Conservation (phyloP, 2,113 vertebrate genomes). For the Xyliphius kryptos region DNA sequence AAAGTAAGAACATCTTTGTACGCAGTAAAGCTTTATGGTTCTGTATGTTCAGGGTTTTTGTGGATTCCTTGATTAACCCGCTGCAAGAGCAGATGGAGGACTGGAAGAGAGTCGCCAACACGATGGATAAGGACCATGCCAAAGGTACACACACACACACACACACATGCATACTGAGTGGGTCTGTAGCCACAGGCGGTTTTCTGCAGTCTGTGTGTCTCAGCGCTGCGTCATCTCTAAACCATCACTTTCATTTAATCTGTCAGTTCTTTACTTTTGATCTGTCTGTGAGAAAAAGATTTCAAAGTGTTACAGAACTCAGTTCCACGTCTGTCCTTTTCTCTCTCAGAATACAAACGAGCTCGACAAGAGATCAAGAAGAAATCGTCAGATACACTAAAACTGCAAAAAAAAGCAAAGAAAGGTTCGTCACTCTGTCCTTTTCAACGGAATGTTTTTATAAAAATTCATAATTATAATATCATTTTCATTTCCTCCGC, state of each 20-base stretch:
- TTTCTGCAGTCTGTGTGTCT: not conserved
- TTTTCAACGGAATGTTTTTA: not conserved
- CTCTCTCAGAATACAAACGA: constrained; percentile 81
- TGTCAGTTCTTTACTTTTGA: not conserved
- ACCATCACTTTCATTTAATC: not conserved
- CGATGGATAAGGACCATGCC: constrained; percentile 91
- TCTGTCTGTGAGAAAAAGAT: not conserved
- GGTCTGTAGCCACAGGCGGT: constrained; percentile 14
- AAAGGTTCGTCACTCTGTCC: constrained; percentile 72
- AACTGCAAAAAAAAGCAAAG: constrained; percentile 94
- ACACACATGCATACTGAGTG: not conserved
- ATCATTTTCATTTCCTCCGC: too few relatives aligned
- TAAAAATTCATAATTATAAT: too few relatives aligned
- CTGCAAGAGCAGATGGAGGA: constrained; percentile 95
- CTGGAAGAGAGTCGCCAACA: constrained; percentile 91
- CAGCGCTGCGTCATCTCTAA: constrained; percentile 4
- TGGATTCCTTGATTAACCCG: constrained; percentile 91
- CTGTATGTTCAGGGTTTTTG: constrained; percentile 68
- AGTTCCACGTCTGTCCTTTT: not conserved
- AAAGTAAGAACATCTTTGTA: not conserved
- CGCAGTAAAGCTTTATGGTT: not conserved
- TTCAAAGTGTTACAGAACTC: not conserved
- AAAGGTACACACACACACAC: constrained; percentile 66
- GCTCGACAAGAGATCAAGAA: constrained; percentile 96
- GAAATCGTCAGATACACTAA: constrained; percentile 91